These are phyloP conservation scores for Pissodes strobi DNA, from an alignment of 1,140 invertebrate genomes.

Conservation along the genomic window DNA sequence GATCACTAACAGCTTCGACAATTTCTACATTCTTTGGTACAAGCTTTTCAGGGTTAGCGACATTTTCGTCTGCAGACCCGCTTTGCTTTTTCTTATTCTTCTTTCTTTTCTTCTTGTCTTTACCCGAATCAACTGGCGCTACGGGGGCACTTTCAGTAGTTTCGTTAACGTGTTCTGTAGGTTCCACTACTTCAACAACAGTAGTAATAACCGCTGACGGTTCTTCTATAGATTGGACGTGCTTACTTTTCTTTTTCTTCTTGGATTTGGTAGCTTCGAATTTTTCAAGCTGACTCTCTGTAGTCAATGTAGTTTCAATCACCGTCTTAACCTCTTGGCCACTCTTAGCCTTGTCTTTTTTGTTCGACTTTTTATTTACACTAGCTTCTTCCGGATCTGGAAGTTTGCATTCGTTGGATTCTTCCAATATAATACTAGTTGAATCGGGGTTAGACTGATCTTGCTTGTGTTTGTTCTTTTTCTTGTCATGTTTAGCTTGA, in stretches of 20 bases:
- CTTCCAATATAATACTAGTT: neutral
- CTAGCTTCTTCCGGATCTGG: neutral
- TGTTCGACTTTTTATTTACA: neutral
- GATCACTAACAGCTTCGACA: neutral
- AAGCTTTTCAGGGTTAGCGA: no score
- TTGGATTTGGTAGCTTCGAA: conserved; percentile 1
- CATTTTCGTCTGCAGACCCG: neutral
- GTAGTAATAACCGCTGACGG: no score
- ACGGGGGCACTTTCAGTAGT: neutral
- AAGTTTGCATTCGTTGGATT: neutral
- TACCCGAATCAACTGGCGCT: neutral
- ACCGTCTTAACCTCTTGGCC: neutral
- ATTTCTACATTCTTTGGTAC: neutral
- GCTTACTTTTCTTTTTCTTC: conserved; percentile 13
- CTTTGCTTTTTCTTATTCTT: conserved; percentile 5
- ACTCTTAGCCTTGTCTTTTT: neutral
- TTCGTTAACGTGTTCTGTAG: neutral
- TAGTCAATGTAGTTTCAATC: neutral
- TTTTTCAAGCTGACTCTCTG: neutral
- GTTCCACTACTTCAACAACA: neutral
- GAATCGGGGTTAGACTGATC: neutral
- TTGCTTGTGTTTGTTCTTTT: no score
- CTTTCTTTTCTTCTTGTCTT: neutral
- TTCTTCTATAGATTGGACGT: neutral
- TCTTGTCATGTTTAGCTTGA: no score